Conservation (phyloP, 2,888 invertebrate species). For the Apeira syringaria region DNA sequence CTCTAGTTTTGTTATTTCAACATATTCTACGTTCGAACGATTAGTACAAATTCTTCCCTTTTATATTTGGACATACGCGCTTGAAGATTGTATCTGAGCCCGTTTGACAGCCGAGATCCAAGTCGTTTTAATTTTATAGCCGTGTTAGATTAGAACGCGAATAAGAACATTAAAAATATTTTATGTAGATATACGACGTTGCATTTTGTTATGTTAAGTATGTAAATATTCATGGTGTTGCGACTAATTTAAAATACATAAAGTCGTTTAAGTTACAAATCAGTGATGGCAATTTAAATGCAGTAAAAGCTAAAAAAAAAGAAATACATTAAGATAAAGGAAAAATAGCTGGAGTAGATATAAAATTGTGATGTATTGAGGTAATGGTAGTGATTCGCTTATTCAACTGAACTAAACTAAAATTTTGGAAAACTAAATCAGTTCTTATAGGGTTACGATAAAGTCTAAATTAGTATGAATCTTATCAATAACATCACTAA, state of each 20-base stretch:
- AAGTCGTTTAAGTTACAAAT: conserved; percentile 1
- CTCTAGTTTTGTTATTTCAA: not conserved
- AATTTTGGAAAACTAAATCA: too few species aligned
- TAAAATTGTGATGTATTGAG: too few species aligned
- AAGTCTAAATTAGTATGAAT: too few species aligned
- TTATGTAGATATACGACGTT: conserved; percentile 33
- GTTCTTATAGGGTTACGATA: too few species aligned
- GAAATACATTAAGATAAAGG: too few species aligned
- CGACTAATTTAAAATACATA: conserved; percentile 19
- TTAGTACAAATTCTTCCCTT: conserved; percentile 19
- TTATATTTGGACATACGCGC: conserved; percentile 24
- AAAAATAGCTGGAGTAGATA: too few species aligned
- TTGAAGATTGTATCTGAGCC: conserved; percentile 24
- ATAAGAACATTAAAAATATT: conserved; percentile 45
- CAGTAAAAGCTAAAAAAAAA: too few species aligned
- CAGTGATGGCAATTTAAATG: not conserved
- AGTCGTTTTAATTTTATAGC: conserved; percentile 45
- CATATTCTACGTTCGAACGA: conserved; percentile 2
- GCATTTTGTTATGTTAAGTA: conserved; percentile 26
- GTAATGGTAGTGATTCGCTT: too few species aligned
- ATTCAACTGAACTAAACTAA: too few species aligned
- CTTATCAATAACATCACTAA: too few species aligned
- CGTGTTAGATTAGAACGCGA: conserved; percentile 46
- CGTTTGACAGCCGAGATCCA: conserved; percentile 18
- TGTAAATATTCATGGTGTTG: conserved; percentile 27